phyloP scores from a whole-genome alignment of 2,797 vertebrate genomes.

The Phataginus tetradactyla region DNA sequence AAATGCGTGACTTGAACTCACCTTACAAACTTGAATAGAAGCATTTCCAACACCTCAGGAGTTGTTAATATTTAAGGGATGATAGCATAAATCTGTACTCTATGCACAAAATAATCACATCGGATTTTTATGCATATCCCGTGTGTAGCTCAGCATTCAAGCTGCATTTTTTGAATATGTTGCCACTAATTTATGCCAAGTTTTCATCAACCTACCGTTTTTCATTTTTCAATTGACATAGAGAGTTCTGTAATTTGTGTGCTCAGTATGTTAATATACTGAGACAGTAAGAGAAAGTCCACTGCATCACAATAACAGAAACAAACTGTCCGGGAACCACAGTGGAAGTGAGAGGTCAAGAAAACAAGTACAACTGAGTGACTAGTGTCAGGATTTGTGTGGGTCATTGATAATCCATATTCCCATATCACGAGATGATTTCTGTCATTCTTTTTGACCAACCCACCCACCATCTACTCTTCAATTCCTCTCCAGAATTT shows the following conservation, averaged over 20 bases:
- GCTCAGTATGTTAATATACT: conserved; percentile 72
- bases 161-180: conserved; percentile 74
- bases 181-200: conserved; percentile 80
- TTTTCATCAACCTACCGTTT: conserved; percentile 80
- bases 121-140: conserved; percentile 81
- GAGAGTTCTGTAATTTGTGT: conserved; percentile 70
- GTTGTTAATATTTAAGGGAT: conserved; percentile 82
- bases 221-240: conserved; percentile 76
- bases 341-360: not conserved
- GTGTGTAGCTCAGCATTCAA: conserved; percentile 55
- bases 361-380: not conserved
- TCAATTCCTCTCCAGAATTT: not conserved
- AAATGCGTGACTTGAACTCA: conserved; percentile 71
- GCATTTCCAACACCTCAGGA: conserved; percentile 64
- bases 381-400: not conserved
- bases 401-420: not conserved
- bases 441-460: not conserved
- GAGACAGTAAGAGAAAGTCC: conserved; percentile 54
- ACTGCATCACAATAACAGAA: not conserved
- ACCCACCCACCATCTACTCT: not conserved
- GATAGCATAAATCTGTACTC: conserved; percentile 68
- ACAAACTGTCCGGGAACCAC: conserved; percentile 2
- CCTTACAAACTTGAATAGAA: conserved; percentile 76
- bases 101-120: conserved; percentile 64
- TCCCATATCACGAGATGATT: not conserved